These are phyloP conservation scores for Sialia sialis DNA, from an alignment of 2,113 vertebrate genomes.

Conservation along the genomic window DNA sequence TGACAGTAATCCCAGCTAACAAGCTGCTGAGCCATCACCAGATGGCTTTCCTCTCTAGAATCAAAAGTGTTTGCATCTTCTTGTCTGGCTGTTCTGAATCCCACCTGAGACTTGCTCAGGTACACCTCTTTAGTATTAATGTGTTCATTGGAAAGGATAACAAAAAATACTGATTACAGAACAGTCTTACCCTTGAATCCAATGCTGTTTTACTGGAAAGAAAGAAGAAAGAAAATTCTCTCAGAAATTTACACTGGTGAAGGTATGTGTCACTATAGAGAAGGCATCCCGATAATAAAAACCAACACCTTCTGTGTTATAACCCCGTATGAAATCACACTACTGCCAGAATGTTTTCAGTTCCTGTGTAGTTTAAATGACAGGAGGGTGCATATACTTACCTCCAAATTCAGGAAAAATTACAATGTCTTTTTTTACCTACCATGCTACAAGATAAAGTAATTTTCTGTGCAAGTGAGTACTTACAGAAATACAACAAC, in stretches of 20 bases:
- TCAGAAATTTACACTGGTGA: background rate
- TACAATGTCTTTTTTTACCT: background rate
- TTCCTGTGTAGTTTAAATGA: background rate
- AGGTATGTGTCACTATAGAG: background rate
- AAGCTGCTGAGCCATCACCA: background rate
- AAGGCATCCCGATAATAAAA: background rate
- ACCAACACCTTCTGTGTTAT: background rate
- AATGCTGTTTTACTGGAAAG: background rate
- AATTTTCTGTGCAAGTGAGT: background rate
- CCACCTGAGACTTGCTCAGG: background rate
- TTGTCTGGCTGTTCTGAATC: background rate
- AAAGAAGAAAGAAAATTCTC: background rate
- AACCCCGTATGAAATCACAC: accelerated
- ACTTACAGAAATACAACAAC: background rate
- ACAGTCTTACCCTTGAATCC: background rate
- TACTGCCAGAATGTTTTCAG: background rate
- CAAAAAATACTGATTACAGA: background rate
- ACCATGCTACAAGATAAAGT: background rate
- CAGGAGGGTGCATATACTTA: background rate
- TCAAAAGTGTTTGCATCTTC: background rate
- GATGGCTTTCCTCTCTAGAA: background rate
- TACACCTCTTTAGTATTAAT: background rate
- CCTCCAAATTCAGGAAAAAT: background rate
- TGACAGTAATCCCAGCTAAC: background rate
- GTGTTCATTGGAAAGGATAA: background rate